Evolutionary conservation across 2,888 invertebrate species (phyloP), one percentile per base, ranked within the genome.

Genomic region (Philhelius pedissequus): DNA sequence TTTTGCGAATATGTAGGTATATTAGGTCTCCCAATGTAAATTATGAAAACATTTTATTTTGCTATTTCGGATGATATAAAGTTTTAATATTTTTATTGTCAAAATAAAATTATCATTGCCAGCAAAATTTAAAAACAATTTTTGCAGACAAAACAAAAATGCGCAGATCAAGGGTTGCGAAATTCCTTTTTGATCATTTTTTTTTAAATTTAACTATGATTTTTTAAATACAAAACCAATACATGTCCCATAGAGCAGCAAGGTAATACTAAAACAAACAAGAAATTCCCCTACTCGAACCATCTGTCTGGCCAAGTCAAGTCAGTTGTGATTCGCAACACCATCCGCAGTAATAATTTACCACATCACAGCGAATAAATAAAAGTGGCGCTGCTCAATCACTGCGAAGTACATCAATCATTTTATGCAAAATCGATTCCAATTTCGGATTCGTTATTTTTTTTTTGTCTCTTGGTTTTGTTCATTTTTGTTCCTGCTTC

Each of bases 341-440:
- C 74, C 69, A 62, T 78, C 69, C 83, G 84, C 84, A 84, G 80
- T 71, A 84, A 84, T 84, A 84, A 84, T 80, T 84, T 64, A 84
- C 84, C 52, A 66, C 80, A 75, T 76, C 84, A 54, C 76, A 77
- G 76, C 64, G 68, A 86, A 86, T 86, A 86, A 86, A 86, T 86
- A 86, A 86, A 87, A 87, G 79, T 86, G 83, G 78, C 86, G 82
- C 86, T 83, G 70, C 81, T 87, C 87, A 86, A 87, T 87, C 87
- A 87, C 77, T 80, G 79, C 76, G 70, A 75, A 83, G 82, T 86
- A 69, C 87, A 87, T 87, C 87, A 86, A 87, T 87, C 87, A 87
- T 87, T 86, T 87, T 71, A 87, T 86, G 87, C 87, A 87, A 86
- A 87, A 86, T 87, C 82, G 80, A 86, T 86, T 83, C 79, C 79